These are phyloP conservation scores for Melanogrammus aeglefinus DNA, from an alignment of 2,797 vertebrate genomes.

Conservation along the genomic window DNA sequence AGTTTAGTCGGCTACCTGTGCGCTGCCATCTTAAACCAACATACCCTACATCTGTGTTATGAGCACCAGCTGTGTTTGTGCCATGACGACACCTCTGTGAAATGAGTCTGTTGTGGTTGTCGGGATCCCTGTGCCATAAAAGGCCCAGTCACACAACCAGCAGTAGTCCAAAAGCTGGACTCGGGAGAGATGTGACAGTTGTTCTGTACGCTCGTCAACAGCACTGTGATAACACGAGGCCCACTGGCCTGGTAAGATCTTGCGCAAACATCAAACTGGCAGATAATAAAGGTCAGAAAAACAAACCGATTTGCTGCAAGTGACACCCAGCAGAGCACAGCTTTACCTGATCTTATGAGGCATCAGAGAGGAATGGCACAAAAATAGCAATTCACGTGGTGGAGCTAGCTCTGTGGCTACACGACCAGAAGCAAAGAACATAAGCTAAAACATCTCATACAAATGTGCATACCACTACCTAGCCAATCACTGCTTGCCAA, in stretches of 20 bases:
- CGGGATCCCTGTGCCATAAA: background rate
- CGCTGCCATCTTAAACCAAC: no score
- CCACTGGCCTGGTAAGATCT: constrained; percentile 25
- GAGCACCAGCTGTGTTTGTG: background rate
- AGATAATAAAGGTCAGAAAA: constrained; percentile 42
- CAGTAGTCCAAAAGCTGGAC: constrained; percentile 7
- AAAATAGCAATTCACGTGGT: background rate
- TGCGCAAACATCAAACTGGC: constrained; percentile 46
- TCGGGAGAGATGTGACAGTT: constrained; percentile 32
- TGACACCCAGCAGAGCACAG: constrained; percentile 24
- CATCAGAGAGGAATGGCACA: constrained; percentile 14
- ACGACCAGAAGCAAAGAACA: no score
- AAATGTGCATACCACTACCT: background rate
- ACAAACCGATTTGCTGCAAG: constrained; percentile 24
- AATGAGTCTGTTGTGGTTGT: background rate
- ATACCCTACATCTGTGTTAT: background rate
- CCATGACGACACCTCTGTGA: background rate
- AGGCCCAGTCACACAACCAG: background rate
- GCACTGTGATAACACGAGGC: constrained; percentile 29
- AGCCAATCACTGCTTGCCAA: background rate
- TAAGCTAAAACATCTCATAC: no score
- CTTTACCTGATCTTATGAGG: constrained; percentile 28
- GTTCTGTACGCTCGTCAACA: constrained; percentile 36
- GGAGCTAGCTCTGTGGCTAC: background rate
- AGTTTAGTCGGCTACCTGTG: background rate